Evolutionary conservation across 2,113 vertebrate species (phyloP), one percentile per base, ranked within the genome.

Genomic region (Chauna torquata): DNA sequence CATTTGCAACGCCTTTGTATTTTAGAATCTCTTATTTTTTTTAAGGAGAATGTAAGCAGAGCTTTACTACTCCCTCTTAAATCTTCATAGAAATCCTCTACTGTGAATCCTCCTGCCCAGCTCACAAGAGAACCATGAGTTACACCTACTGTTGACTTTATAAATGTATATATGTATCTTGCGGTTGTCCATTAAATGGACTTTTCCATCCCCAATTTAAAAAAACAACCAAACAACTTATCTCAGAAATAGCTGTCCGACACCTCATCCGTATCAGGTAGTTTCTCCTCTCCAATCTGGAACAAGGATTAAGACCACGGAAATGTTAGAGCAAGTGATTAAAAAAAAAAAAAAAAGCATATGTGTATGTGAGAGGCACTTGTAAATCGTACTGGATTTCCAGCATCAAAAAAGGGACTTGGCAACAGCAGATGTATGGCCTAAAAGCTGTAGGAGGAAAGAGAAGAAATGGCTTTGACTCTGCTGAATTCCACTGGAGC

Each of bases 391-490:
- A 20, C 24, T 75, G 84, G 32, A 70, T 92, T 90, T 66, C 38
- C 34, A 65, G 80, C 68, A 25, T 86, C 25, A 38, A 16, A 80
- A 88, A 18, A 83, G 81, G 22, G 55, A 10, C 71, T 94, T 95
- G 88, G 79, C 68, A 83, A 30, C 5, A 70, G 91, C 86, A 88
- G 80, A 78, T 64, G 68, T 62, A 49, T 24, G 52, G 24, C 54
- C 90, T 24, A 23, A 77, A 86, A 71, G 2, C 49, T 36, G 82
- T 45, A 36, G 85, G 90, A 94, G 82, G 58, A 70, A 70, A 82
- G 72, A 71, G 54, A 61, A 94, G 79, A 77, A 50, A 49, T 52
- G 52, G 64, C 12, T 94, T 95, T 95, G 68, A 86, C 66, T 45
- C 38, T 38, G 52, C 82, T 42, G 82, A 88, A 57, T 82, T 89